These are phyloP conservation scores for Callionymus lyra DNA, from an alignment of 2,113 vertebrate genomes.

Conservation along the genomic window DNA sequence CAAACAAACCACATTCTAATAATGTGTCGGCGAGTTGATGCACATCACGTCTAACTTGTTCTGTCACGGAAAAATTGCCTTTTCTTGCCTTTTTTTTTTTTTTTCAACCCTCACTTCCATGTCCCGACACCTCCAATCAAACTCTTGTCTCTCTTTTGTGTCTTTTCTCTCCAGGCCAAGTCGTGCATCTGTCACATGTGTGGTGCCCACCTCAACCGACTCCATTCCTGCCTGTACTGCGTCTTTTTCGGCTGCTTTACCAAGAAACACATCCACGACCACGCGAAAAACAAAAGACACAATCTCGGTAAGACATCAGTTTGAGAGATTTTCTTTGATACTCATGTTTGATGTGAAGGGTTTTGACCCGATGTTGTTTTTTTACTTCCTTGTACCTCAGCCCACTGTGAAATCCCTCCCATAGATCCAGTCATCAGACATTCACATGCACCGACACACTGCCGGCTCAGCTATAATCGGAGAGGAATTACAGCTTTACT, in stretches of 20 bases:
- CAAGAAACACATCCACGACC: slow-evolving; percentile 98
- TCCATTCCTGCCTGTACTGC: slow-evolving; percentile 97
- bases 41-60: too few species aligned
- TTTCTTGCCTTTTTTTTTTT: slow-evolving; percentile 15
- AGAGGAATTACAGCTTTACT: slow-evolving; percentile 35
- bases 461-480: slow-evolving; percentile 38
- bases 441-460: slow-evolving; percentile 32
- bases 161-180: slow-evolving; percentile 52
- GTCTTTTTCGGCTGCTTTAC: slow-evolving; percentile 99
- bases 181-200: slow-evolving; percentile 71
- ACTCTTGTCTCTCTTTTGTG: slow-evolving; percentile 4
- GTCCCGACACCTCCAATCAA: slow-evolving; percentile 1
- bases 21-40: too few species aligned
- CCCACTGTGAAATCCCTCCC: too few species aligned
- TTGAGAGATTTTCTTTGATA: too few species aligned
- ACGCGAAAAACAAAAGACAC: slow-evolving; percentile 95
- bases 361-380: neutral
- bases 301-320: slow-evolving; percentile 94
- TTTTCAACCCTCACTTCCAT: slow-evolving; percentile 5
- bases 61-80: neutral
- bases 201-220: slow-evolving; percentile 80
- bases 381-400: neutral
- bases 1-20: too few species aligned
- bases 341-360: too few species aligned
- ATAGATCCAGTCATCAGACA: slow-evolving; percentile 1